Evolutionary conservation across 2,113 vertebrate species (phyloP).

Genomic region (Mus spicilegus): DNA sequence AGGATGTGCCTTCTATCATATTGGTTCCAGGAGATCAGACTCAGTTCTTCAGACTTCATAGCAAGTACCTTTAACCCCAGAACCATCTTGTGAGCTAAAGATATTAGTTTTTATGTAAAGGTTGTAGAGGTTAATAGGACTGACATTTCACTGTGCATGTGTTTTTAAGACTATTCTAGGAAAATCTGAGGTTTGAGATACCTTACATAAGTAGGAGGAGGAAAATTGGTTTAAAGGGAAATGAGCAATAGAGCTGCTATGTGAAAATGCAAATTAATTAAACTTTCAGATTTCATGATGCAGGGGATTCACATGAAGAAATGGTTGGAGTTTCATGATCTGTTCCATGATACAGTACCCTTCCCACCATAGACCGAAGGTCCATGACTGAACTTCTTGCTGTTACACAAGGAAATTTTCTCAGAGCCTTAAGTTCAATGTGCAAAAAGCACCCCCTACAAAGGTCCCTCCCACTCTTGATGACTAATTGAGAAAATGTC

Average conservation of each 20-base stretch:
- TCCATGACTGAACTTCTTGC: not conserved
- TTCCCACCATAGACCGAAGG: not conserved
- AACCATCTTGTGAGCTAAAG: not conserved
- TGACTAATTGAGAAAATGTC: too few relatives aligned
- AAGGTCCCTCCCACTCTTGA: too few relatives aligned
- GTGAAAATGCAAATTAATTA: not conserved
- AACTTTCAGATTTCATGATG: not conserved
- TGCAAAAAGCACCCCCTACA: not conserved
- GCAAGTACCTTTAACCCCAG: not conserved
- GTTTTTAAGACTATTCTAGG: not conserved
- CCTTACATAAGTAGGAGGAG: not conserved
- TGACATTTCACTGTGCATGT: not conserved
- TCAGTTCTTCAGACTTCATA: not conserved
- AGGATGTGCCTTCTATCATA: not conserved
- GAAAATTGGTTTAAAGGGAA: constrained; percentile 15
- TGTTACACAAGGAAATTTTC: not conserved
- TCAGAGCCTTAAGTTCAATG: not conserved
- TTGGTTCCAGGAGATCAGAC: not conserved
- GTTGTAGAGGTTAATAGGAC: not conserved
- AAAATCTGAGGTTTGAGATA: not conserved
- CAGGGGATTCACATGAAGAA: not conserved
- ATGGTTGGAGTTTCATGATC: not conserved
- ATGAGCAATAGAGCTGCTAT: not conserved
- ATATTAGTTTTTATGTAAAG: not conserved
- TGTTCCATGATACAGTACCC: not conserved